Base-by-base conservation (phyloP, 1,140 invertebrate species). In the Camponotus floridanus region DNA sequence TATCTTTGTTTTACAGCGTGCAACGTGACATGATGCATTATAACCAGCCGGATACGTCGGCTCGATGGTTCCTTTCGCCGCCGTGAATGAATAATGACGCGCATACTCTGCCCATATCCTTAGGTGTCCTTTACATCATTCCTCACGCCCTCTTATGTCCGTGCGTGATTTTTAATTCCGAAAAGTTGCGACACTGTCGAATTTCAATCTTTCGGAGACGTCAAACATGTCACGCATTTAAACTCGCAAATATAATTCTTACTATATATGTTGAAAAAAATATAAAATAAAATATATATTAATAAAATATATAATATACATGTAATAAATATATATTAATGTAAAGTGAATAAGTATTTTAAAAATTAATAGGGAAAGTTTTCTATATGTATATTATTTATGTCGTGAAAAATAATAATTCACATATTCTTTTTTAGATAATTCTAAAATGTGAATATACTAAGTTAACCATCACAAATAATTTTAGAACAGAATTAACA, bases 1-100 rank as follows among this genome's bases (percentile, higher is more conserved):
- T 87, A 89, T 89, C 87, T 83, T 68, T 89, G 83, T 89, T 86
- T 86, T 86, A 39, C 59, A 71, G 83, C 73, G 87, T 81, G 59
- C 79, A 88, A 81, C 81, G 88, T 73, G 70, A 61, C 88, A 86
- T 83, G 84, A 86, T 90, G 90, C 90, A 90, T 91, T 85, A 88
- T 76, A 91, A 91, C 86, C 76, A 71, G 80, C 90, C 90, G 90
- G 90, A 91, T 91, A 91, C 61, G 70, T 86, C 59, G 71, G 42
- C 78, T 15, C 62, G 88, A 90, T 86, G 81, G 88, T 80, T 76
- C 59, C 86, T 86, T 65, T 26, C 36, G 57, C 15, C 48, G 73
- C 73, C 74, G 83, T 87, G 90, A 92, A 91, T 92, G 88, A 92
- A 87, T 92, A 92, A 92, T 92, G 36, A 42, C 18, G 18, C 42